Evolutionary conservation across 1,140 invertebrate genomes (phyloP), one percentile per base, ranked within the genome.

Genomic region (Coptotermes formosanus): DNA sequence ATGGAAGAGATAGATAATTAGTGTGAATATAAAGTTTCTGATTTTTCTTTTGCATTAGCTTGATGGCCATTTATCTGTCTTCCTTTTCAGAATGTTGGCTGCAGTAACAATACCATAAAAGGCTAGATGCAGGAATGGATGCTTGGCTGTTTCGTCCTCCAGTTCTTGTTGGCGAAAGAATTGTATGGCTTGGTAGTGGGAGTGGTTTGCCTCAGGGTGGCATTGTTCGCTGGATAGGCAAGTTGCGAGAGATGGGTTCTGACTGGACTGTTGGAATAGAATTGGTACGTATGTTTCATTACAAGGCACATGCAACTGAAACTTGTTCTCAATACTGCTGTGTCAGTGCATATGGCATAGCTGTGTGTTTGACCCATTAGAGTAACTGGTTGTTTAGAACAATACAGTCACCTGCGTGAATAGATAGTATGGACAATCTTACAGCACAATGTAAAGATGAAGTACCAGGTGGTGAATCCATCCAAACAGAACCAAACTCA

Each of bases 241-340:
- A 89, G 64, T 88, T 94, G 30, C 90, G 91, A 30, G 93, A 92
- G 87, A 90, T 91, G 30, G 90, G 91, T 43, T 82, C 88, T 14
- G 92, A 92, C 81, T 91, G 91, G 88, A 92, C 92, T 87, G 91
- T 93, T 87, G 93, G 94, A 12, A 90, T 94, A 2, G 92, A 94
- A 90, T 92, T 94, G 90, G 93, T 93, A 90, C 90, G 92, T 92
- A 12, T 75, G 30, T 11, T 59, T 59, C 21, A 59, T 59, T 38
- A 38, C 38, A 38, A 38, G 38, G 38, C 38, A 38, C 9, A 9
- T 48, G 16, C 48, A 48, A 11, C 16, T 48, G 16, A 12, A 48
- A 48, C 16, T 48, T 16, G 16, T 48, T 48, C 48, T 6, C 38
- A 38, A 38, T 7, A 48, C 16, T 48, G 48, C 16, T 48, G 48